Base-by-base conservation (phyloP, 2,888 invertebrate genomes). In the Agrypnus murinus region DNA sequence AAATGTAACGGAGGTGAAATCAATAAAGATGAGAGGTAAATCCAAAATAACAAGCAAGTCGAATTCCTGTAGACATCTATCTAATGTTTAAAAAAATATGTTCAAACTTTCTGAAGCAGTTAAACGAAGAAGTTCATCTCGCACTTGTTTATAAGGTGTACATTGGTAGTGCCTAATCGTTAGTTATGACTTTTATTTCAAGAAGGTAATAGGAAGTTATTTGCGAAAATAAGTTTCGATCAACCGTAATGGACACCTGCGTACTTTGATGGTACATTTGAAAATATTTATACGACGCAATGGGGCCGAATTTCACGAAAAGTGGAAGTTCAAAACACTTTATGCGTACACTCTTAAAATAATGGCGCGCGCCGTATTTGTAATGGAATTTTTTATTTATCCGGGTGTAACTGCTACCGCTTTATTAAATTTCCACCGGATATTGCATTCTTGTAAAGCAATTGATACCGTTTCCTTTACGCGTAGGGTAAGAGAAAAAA, bases 381-480 rank as follows among this genome's bases (percentile, higher is more conserved):
- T 65, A 65, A 65, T 65, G 65, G 65, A 58, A 65, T 65, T 65
- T 65, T 65, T 65, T 65, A 65, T 65, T 65, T 65, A 58, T 36
- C 48, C 25, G 43, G 12, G 48, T 38, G 58, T 58, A 65, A 58
- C 58, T 43, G 58, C 55, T 65, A 58, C 58, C 58, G 19, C 45
- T 65, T 45, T 58, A 65, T 65, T 65, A 65, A 65, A 65, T 58
- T 65, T 65, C 48, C 48, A 46, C 36, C 14, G 65, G 65, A 58
- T 65, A 65, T 65, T 58, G 48, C 58, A 65, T 57, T 58, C 45
- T 65, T 65, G 46, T 57, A 58, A 58, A 36, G 58, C 65, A 65
- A 65, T 65, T 65, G 65, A 65, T 58, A 38, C 36, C 43, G 58
- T 65, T 65, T 57, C 36, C 65, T 55, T 55, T 65, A 55, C 19